Evolutionary conservation across 1,140 invertebrate species (phyloP).

Genomic region (Drosophila fuyamai): DNA sequence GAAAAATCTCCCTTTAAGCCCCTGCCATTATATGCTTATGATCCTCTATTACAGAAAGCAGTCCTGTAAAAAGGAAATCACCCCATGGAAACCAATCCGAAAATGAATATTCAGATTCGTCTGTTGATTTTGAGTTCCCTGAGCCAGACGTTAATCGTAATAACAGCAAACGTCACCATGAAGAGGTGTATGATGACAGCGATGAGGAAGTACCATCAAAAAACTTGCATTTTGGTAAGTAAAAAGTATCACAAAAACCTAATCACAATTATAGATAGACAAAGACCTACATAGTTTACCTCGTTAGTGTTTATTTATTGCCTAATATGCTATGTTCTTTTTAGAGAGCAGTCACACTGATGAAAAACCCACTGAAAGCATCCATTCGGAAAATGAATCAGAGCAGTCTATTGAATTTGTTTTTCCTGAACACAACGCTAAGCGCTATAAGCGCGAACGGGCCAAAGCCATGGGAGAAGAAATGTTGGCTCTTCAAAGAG

Average conservation of each 20-base stretch:
- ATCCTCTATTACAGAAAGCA: neutral
- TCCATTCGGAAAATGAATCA: neutral
- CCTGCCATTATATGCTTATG: too few species aligned
- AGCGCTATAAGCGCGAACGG: neutral
- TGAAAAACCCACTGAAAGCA: neutral
- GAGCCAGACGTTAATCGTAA: neutral
- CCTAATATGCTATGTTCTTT: neutral
- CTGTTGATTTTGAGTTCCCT: conserved; percentile 4
- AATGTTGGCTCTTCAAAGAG: conserved; percentile 11
- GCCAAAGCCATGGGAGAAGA: neutral
- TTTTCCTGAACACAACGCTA: neutral
- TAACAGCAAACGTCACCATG: neutral
- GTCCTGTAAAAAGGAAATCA: neutral
- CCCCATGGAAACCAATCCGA: neutral
- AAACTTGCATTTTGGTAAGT: neutral
- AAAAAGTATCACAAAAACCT: neutral
- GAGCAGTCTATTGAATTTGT: neutral
- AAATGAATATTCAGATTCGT: neutral
- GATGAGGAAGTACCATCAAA: neutral
- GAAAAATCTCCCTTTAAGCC: too few species aligned
- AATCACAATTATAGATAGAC: too few species aligned
- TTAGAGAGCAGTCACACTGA: neutral
- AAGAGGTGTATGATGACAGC: neutral
- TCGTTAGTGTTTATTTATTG: neutral
- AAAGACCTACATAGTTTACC: too few species aligned